A percentile compares a stretch with the other conserved stretches of the same genome.
Evolutionary conservation across 2,797 vertebrate species (phyloP).

Genomic region (Danio kyathit): DNA sequence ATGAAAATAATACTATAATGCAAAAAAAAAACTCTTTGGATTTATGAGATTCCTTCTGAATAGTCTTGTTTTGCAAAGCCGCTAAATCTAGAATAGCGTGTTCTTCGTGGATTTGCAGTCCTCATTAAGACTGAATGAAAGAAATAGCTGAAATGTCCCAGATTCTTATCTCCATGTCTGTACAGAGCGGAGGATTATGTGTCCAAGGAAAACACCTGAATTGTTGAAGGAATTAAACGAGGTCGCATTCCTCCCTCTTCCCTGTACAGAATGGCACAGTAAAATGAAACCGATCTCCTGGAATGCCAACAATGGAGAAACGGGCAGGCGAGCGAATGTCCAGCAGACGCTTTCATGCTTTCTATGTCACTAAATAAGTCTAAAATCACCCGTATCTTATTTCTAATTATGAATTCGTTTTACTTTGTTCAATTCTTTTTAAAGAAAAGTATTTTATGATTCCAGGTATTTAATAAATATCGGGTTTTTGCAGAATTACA

Average conservation of each 20-base stretch:
- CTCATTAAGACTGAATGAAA: background rate
- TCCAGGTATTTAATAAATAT: too few relatives aligned
- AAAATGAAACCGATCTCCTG: conserved; percentile 34
- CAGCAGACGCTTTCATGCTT: too few relatives aligned
- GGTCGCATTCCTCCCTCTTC: conserved; percentile 31
- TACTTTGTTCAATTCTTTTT: too few relatives aligned
- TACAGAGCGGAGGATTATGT: conserved; percentile 12
- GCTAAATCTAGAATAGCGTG: background rate
- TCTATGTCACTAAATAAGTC: too few relatives aligned
- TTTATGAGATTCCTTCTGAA: background rate
- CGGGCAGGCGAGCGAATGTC: too few relatives aligned
- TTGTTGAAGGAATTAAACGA: conserved; percentile 18
- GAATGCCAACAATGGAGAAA: conserved; percentile 20
- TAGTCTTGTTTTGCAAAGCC: background rate
- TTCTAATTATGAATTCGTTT: too few relatives aligned
- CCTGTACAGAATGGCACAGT: conserved; percentile 31
- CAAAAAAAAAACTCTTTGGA: background rate
- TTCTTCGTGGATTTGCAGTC: background rate
- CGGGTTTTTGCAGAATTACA: too few relatives aligned
- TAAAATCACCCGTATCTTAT: too few relatives aligned
- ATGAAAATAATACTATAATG: background rate
- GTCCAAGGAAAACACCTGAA: conserved; percentile 35
- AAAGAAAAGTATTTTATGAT: too few relatives aligned
- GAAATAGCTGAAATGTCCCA: conserved; percentile 32
- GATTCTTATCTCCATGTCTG: conserved; percentile 5